A percentile compares a stretch with the other conserved stretches of the same genome.
Conservation (phyloP, 2,888 invertebrate genomes). For the Thera obeliscata region DNA sequence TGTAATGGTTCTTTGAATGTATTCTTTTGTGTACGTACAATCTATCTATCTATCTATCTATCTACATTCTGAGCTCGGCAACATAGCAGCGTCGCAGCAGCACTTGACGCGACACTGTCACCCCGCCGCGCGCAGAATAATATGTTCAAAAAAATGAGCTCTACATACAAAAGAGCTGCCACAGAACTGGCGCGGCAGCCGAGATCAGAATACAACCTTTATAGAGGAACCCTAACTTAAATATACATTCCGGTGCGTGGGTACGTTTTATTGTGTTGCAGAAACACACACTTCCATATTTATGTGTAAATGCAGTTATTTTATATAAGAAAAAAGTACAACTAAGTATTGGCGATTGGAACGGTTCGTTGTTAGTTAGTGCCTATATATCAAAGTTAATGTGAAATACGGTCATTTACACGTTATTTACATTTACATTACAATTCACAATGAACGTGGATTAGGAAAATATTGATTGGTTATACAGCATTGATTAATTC, state of each 20-base stretch:
- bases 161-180: too few relatives aligned
- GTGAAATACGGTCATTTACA: conserved; percentile 49
- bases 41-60: too few relatives aligned
- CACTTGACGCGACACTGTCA: too few relatives aligned
- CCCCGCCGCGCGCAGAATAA: too few relatives aligned
- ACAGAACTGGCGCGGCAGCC: too few relatives aligned
- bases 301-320: conserved; percentile 23
- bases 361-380: conserved; percentile 17
- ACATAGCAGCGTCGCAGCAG: too few relatives aligned
- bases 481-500: too few relatives aligned
- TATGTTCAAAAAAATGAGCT: too few relatives aligned
- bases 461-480: background rate
- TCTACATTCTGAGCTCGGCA: too few relatives aligned
- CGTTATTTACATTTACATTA: conserved; percentile 37
- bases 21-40: too few relatives aligned
- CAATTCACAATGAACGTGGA: conserved; percentile 41
- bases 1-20: too few relatives aligned
- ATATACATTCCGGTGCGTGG: conserved; percentile 33
- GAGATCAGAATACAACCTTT: background rate
- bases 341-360: conserved; percentile 24
- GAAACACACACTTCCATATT: conserved; percentile 31
- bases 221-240: conserved; percentile 31
- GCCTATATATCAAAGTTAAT: conserved; percentile 58
- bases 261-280: conserved; percentile 35
- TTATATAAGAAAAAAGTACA: conserved; percentile 26